phyloP scores from a whole-genome alignment of 1,140 invertebrate genomes.

The Phortica variegata region DNA sequence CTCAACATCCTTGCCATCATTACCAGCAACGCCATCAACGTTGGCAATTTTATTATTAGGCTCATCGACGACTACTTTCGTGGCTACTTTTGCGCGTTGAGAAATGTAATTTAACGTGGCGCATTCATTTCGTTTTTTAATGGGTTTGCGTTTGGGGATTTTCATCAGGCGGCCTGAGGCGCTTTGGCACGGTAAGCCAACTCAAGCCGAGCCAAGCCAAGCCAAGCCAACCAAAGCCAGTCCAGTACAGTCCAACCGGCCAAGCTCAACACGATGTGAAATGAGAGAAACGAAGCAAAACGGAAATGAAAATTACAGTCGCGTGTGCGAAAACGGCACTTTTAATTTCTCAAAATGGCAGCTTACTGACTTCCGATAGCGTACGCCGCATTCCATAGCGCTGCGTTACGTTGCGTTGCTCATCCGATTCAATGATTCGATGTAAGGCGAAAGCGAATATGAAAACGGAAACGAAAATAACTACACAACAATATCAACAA shows the following conservation, averaged over 20 bases:
- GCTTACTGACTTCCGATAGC: constrained; percentile 48
- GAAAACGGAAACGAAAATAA: too few species aligned
- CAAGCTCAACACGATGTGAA: constrained; percentile 19
- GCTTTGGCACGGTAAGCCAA: constrained; percentile 3
- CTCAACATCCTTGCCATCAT: constrained; percentile 30
- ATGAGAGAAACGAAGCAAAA: background rate
- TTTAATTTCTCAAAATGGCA: constrained; percentile 54
- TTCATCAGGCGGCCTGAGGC: constrained; percentile 24
- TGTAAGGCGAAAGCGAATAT: too few species aligned
- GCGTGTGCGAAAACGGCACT: constrained; percentile 28
- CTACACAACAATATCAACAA: too few species aligned
- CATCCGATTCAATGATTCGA: constrained; percentile 42
- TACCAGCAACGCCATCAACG: constrained; percentile 9
- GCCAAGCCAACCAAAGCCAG: constrained; percentile 4
- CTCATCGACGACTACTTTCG: too few species aligned
- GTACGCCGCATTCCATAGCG: too few species aligned
- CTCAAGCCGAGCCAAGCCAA: background rate
- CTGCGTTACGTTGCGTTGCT: too few species aligned
- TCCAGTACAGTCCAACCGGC: too few species aligned
- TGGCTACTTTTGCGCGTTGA: constrained; percentile 8
- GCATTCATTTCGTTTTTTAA: constrained; percentile 31
- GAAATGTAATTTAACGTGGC: constrained; percentile 29
- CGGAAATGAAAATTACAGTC: constrained; percentile 49
- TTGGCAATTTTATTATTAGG: constrained; percentile 5
- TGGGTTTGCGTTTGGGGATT: constrained; percentile 49